These are phyloP conservation scores for Metallyticus violacea DNA, from an alignment of 2,888 invertebrate genomes.

Conservation along the genomic window DNA sequence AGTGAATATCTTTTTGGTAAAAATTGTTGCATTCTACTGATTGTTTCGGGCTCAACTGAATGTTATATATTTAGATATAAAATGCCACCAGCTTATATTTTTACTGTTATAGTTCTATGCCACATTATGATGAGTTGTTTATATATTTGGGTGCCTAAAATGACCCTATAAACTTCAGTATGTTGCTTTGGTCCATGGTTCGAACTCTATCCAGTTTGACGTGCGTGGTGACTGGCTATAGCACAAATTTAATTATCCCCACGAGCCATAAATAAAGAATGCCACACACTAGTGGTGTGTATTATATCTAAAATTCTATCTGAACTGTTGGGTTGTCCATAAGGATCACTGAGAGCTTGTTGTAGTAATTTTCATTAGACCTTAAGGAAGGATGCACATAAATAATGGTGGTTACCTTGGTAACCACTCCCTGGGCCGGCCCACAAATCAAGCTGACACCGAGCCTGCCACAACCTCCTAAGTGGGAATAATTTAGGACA, in stretches of 20 bases:
- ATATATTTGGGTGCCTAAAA: too few relatives aligned
- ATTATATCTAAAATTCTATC: conserved; percentile 12
- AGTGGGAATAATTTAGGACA: background rate
- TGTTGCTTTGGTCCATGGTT: too few relatives aligned
- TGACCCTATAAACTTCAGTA: too few relatives aligned
- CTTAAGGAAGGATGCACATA: background rate
- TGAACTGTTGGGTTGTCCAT: background rate
- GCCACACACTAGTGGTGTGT: conserved; percentile 8
- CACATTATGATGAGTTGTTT: too few relatives aligned
- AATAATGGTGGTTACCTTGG: background rate
- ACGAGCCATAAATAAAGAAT: background rate
- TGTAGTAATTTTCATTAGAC: background rate
- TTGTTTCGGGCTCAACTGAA: too few relatives aligned
- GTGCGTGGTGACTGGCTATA: background rate
- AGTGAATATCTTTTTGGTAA: too few relatives aligned
- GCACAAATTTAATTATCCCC: conserved; percentile 27
- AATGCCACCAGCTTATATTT: too few relatives aligned
- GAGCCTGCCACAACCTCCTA: background rate
- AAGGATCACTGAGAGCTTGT: background rate
- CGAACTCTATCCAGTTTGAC: too few relatives aligned
- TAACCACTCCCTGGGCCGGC: background rate
- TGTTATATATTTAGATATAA: too few relatives aligned
- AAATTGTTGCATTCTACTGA: too few relatives aligned
- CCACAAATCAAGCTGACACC: conserved; percentile 29
- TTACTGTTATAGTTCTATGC: too few relatives aligned